Evolutionary conservation across 2,888 invertebrate genomes (phyloP), one percentile per base, ranked within the genome.

Genomic region (Flabesymbios commensalis): DNA sequence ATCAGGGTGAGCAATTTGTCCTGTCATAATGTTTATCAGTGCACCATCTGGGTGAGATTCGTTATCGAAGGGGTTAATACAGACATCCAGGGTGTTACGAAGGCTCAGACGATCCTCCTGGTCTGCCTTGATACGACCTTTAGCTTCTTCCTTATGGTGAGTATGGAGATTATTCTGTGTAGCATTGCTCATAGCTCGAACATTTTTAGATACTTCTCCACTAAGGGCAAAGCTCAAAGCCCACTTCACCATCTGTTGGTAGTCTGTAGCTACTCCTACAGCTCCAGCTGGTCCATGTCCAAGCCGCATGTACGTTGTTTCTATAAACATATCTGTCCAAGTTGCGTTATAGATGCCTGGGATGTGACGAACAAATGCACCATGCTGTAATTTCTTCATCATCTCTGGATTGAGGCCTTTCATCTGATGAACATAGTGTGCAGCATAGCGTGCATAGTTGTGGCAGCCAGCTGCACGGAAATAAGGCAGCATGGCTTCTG

Each of bases 11-110:
- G 39, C 61, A 3, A 61, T 59, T 36, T 36, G 22, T 39, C 61
- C 61, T 10, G 51, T 59, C 29, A 49, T 39, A 59, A 61, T 61
- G 47, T 58, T 60, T 39, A 58, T 61, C 28, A 59, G 51, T 29
- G 57, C 39, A 59, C 49, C 48, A 48, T 61, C 54, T n/a, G 48
- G 56, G 36, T 61, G 57, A 29, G 28, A 42, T 48, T 14, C 42
- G 49, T 36, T 31, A 58, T 61, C 49, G 19, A 58, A 41, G n/a
- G 47, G 49, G 36, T 60, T 29, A 26, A 47, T 61, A 36, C 57
- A 61, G 32, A 39, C 29, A 49, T 47, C 47, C 1, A 57, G 49
- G 7, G 57, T 49, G 32, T 57, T 47, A 17, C 17, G 39, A 32
- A 57, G 57, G 33, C 48, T 36, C 39, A 4, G 14, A 32, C 48